phyloP scores from a whole-genome alignment of 2,888 invertebrate species.

The Cerastis rubricosa region DNA sequence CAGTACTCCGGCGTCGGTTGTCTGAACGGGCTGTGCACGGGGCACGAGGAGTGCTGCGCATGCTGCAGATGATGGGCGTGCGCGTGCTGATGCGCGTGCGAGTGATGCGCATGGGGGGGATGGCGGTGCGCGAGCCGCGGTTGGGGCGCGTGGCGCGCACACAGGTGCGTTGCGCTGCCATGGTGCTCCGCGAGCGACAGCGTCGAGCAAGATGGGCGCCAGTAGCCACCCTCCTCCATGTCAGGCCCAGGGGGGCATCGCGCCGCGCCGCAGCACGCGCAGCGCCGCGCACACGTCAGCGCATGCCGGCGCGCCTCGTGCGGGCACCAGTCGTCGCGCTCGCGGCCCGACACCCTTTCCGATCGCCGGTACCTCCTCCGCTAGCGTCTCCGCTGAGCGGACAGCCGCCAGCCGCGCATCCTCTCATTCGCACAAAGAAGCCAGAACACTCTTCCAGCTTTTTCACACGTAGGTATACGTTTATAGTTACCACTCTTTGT shows the following conservation, averaged over 20 bases:
- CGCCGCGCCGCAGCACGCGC: constrained; percentile 90
- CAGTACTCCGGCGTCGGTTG: constrained; percentile 90
- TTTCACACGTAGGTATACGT: constrained; percentile 60
- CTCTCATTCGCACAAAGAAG: constrained; percentile 81
- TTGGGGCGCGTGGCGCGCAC: constrained; percentile 87
- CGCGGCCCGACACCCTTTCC: constrained; percentile 90
- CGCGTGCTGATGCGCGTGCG: constrained; percentile 88
- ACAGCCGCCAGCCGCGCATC: constrained; percentile 84
- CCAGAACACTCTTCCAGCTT: constrained; percentile 65
- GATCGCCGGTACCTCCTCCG: constrained; percentile 77
- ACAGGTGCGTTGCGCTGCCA: constrained; percentile 87
- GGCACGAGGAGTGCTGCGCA: constrained; percentile 91
- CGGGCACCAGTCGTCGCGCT: constrained; percentile 90
- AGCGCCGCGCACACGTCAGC: constrained; percentile 89
- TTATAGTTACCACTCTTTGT: constrained; percentile 57
- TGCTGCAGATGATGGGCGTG: constrained; percentile 85
- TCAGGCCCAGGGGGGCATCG: constrained; percentile 88
- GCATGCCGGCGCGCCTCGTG: constrained; percentile 90
- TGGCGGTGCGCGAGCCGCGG: constrained; percentile 85
- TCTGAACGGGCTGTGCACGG: constrained; percentile 94
- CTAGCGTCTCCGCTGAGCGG: constrained; percentile 85
- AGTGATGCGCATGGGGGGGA: constrained; percentile 84
- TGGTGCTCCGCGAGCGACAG: constrained; percentile 88
- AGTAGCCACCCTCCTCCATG: constrained; percentile 89
- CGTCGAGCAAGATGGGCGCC: constrained; percentile 89